Base-by-base conservation (phyloP, 2,888 invertebrate species). In the Ochlodes sylvanus region DNA sequence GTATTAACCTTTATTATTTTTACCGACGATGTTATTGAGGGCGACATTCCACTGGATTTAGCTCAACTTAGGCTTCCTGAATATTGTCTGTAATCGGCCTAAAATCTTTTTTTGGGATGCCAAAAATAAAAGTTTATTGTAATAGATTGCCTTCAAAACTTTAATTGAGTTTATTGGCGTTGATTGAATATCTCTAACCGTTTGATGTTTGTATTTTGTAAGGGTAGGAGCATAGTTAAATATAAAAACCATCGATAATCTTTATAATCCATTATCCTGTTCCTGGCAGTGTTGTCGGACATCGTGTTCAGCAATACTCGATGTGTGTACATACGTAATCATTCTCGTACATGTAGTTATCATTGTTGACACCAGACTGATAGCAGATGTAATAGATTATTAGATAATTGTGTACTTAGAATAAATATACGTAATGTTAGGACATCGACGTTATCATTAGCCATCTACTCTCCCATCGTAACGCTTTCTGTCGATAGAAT, bases 341-440 rank as follows among this genome's bases (percentile, higher is more conserved):
- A 60, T 60, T 21, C 21, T 27, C 32, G 57, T 56, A 56, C 60
- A 44, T 63, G 62, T 63, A 69, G 61, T 50, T 58, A 66, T 67
- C 63, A 47, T 68, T 68, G 68, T 70, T 70, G 64, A 68, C 67
- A 64, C 83, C 91, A 89, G 90, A 91, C 90, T 91, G 90, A 91
- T 90, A 90, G 87, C 79, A 71, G 82, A 79, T 83, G 84, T 83
- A 77, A 79, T 80, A 81, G 76, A 72, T 70, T 69, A 66, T 32
- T 66, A 60, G 66, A n/a, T 65, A 58, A 65, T 64, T 15, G 19
- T 42, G 41, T 63, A 54, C 41, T 14, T 66, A 58, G 52, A 50
- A 34, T 65, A 57, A 52, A 50, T 41, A 38, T 52, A 56, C 2
- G 9, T 47, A 60, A 32, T 60, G 32, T 60, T 44, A 41, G n/a